Conservation (phyloP, 2,113 vertebrate species). For the Sturnira hondurensis region DNA sequence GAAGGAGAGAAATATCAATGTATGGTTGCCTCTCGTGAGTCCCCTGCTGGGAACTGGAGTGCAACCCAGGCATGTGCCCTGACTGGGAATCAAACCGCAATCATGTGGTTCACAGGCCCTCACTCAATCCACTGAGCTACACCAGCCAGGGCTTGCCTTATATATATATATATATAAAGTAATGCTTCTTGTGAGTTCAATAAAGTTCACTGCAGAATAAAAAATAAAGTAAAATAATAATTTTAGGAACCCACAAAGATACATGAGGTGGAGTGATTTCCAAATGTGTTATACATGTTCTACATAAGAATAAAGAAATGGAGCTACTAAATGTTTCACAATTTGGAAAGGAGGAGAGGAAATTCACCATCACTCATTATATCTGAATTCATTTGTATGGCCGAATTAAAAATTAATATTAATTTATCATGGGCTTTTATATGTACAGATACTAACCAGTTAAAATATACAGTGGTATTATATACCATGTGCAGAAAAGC, state of each 20-base stretch:
- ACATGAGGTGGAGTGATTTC: not conserved
- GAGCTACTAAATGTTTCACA: not conserved
- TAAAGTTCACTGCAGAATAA: constrained; percentile 53
- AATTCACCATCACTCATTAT: not conserved
- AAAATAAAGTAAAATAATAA: too few species aligned
- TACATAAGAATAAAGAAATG: not conserved
- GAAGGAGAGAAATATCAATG: too few species aligned
- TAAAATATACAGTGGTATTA: not conserved
- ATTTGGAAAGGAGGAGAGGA: not conserved
- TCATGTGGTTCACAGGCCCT: too few species aligned
- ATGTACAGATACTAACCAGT: not conserved
- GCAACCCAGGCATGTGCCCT: too few species aligned
- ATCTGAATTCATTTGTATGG: not conserved
- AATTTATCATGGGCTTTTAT: not conserved
- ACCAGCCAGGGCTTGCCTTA: too few species aligned
- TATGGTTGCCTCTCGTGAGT: too few species aligned
- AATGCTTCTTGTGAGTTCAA: constrained; percentile 26
- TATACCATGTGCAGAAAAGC: not conserved
- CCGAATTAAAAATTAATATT: not conserved
- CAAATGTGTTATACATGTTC: not conserved
- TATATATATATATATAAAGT: too few species aligned
- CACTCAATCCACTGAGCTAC: too few species aligned
- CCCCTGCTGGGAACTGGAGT: too few species aligned
- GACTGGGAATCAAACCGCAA: too few species aligned
- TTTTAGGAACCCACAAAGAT: not conserved